Evolutionary conservation across 2,113 vertebrate genomes (phyloP).

Genomic region (Corythoichthys haematopterus): DNA sequence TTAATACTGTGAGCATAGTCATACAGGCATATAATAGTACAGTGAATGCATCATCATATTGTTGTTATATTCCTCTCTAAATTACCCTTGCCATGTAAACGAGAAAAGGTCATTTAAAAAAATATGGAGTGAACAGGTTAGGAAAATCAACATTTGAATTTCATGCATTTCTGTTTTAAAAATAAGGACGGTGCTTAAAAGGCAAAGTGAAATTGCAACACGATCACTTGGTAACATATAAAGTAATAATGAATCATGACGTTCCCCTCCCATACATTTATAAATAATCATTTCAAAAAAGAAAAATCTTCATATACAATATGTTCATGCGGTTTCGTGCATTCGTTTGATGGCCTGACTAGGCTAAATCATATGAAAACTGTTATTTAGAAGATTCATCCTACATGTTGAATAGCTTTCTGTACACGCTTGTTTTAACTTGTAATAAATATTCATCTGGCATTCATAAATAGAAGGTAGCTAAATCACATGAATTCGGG

Average conservation of each 20-base stretch:
- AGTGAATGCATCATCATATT: slow-evolving; percentile 17
- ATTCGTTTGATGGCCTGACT: slow-evolving; percentile 18
- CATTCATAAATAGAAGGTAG: slow-evolving; percentile 25
- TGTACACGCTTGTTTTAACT: slow-evolving; percentile 27
- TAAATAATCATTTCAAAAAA: slow-evolving; percentile 45
- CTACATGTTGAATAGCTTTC: slow-evolving; percentile 30
- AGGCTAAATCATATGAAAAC: slow-evolving; percentile 14
- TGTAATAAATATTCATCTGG: slow-evolving; percentile 47
- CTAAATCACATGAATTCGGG: slow-evolving; percentile 11
- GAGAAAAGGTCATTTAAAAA: neutral
- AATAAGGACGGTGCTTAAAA: slow-evolving; percentile 46
- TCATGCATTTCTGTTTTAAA: slow-evolving; percentile 32
- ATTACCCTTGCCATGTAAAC: neutral
- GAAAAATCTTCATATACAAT: slow-evolving; percentile 33
- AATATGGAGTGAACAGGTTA: neutral
- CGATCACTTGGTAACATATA: neutral
- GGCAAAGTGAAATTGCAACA: slow-evolving; percentile 10
- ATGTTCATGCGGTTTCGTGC: slow-evolving; percentile 48
- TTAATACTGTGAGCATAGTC: slow-evolving; percentile 36
- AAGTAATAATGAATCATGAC: slow-evolving; percentile 5
- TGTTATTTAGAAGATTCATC: slow-evolving; percentile 22
- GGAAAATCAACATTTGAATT: slow-evolving; percentile 16
- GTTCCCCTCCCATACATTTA: slow-evolving; percentile 11
- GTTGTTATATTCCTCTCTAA: slow-evolving; percentile 1
- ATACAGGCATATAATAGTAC: slow-evolving; percentile 4